Evolutionary conservation across 2,797 vertebrate genomes (phyloP).

Genomic region (Semaprochilodus insignis): DNA sequence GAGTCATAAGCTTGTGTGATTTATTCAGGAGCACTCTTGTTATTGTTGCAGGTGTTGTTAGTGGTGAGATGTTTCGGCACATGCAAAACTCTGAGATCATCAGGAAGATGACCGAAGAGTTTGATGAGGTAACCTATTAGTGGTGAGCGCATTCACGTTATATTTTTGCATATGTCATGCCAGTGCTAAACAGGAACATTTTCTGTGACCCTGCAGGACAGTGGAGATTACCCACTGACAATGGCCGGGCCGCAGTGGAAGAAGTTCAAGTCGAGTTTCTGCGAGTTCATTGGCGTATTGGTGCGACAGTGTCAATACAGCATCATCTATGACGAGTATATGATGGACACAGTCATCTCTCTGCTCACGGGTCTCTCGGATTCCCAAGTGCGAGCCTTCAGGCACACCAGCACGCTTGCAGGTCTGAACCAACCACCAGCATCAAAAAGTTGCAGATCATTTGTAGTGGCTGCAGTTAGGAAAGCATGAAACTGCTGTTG

Average conservation of each 20-base stretch:
- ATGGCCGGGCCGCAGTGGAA: constrained; percentile 99
- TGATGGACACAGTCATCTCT: constrained; percentile 99
- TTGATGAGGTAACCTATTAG: constrained; percentile 88
- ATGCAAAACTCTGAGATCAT: constrained; percentile 99
- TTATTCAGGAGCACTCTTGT: neutral
- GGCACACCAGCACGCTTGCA: constrained; percentile 99
- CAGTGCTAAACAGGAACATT: neutral
- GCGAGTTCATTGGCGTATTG: constrained; percentile 98
- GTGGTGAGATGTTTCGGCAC: constrained; percentile 98
- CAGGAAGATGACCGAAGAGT: constrained; percentile 99
- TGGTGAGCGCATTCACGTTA: neutral
- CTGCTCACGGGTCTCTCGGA: constrained; percentile 98
- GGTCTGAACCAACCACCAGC: constrained; percentile 74
- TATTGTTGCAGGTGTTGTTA: constrained; percentile 88
- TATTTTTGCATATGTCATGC: neutral
- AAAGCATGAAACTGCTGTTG: neutral
- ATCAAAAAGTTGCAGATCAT: neutral
- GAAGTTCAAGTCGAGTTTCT: constrained; percentile 99
- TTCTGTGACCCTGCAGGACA: constrained; percentile 84
- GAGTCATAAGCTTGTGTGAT: neutral
- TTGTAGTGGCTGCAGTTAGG: neutral
- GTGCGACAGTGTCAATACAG: constrained; percentile 99
- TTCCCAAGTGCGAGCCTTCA: constrained; percentile 98
- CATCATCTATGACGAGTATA: constrained; percentile 99
- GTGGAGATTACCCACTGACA: constrained; percentile 97